Evolutionary conservation across 2,888 invertebrate species (phyloP).

Genomic region (Hartigia nigra): DNA sequence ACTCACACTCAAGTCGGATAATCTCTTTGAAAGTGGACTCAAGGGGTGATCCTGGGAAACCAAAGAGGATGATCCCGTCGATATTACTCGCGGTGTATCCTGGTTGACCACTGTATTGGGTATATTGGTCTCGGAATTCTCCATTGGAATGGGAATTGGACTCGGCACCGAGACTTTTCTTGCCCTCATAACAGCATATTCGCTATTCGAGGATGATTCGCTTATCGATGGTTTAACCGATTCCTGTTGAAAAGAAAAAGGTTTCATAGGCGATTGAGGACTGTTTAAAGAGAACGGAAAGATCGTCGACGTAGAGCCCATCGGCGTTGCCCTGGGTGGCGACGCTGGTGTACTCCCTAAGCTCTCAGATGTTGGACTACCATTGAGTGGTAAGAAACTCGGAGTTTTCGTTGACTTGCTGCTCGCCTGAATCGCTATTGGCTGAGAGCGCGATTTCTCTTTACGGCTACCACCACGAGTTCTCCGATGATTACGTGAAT

Average conservation of each 20-base stretch:
- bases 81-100: constrained; percentile 10
- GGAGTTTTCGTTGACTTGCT: constrained; percentile 57
- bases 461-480: constrained; percentile 52
- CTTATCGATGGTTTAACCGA: constrained; percentile 8
- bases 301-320: constrained; percentile 73
- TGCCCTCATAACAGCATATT: constrained; percentile 39
- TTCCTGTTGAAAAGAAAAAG: constrained; percentile 53
- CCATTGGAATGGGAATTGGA: constrained; percentile 9
- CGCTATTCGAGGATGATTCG: constrained; percentile 22
- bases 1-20: constrained; percentile 50
- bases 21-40: constrained; percentile 52
- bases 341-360: constrained; percentile 66
- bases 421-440: constrained; percentile 72
- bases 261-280: constrained; percentile 73
- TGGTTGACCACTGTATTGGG: constrained; percentile 2
- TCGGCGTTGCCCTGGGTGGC: constrained; percentile 69
- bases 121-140: constrained; percentile 11
- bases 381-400: constrained; percentile 66
- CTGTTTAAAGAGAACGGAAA: constrained; percentile 78
- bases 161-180: constrained; percentile 37
- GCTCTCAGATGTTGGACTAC: constrained; percentile 63
- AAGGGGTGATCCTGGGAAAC: constrained; percentile 31
- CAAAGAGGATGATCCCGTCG: neutral
- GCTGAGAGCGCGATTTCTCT: constrained; percentile 71
- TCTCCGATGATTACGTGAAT: constrained; percentile 51